Evolutionary conservation across 2,113 vertebrate genomes (phyloP).

Genomic region (Nycticebus coucang): DNA sequence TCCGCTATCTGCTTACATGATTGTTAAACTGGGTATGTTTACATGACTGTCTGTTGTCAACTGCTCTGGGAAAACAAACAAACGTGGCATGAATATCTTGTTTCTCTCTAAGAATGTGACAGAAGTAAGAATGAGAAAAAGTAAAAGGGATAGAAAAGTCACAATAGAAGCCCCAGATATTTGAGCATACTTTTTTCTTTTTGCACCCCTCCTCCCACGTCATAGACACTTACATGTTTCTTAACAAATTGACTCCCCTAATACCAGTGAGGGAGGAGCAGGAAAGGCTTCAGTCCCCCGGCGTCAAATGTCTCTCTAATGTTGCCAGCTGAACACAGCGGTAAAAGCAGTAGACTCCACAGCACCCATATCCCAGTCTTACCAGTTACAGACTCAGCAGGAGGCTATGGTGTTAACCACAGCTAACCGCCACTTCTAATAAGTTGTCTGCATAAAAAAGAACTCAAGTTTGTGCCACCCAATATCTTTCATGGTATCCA

Average conservation of each 20-base stretch:
- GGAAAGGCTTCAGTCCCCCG: background rate
- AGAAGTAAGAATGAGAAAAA: conserved; percentile 1
- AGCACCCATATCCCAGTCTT: background rate
- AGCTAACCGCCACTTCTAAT: background rate
- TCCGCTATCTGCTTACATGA: conserved; percentile 38
- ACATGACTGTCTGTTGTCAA: conserved; percentile 42
- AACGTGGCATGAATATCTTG: conserved; percentile 3
- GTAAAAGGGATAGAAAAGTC: background rate
- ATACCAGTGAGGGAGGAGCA: background rate
- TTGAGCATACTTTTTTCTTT: background rate
- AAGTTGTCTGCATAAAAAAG: background rate
- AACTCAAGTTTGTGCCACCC: conserved; percentile 8
- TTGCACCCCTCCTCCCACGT: background rate
- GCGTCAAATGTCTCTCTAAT: background rate
- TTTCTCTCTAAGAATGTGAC: conserved; percentile 30
- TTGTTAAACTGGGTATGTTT: conserved; percentile 36
- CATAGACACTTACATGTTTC: background rate
- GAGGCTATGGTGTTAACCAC: background rate
- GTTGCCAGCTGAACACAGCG: background rate
- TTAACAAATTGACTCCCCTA: background rate
- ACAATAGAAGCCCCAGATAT: background rate
- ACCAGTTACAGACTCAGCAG: background rate
- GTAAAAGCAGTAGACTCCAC: background rate
- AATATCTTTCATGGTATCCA: background rate
- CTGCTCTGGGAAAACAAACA: conserved; percentile 67